These are phyloP conservation scores for Anabacerthia variegaticeps DNA, from an alignment of 2,797 vertebrate genomes.

Conservation along the genomic window DNA sequence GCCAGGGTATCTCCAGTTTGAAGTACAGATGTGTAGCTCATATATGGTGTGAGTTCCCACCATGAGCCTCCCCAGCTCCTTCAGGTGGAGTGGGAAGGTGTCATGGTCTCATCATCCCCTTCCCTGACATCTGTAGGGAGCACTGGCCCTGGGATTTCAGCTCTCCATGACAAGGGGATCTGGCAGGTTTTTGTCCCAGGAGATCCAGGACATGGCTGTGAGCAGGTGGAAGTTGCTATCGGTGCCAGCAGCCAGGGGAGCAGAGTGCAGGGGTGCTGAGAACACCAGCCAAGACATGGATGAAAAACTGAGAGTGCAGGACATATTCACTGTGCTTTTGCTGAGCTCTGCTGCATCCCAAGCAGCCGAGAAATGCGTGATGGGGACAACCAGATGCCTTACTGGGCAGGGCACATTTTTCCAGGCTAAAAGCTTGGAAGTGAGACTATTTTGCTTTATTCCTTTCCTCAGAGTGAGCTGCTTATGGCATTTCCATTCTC, in stretches of 20 bases:
- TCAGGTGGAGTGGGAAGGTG: neutral
- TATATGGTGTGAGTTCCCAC: neutral
- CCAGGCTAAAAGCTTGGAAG: neutral
- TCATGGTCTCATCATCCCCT: accelerated
- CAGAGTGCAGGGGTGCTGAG: neutral
- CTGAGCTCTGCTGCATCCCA: neutral
- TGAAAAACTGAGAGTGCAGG: neutral
- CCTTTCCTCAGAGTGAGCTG: neutral
- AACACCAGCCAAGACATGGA: neutral
- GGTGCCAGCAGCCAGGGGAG: neutral
- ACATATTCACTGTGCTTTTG: neutral
- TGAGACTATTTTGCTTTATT: neutral
- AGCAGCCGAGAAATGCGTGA: neutral
- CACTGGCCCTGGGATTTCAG: neutral
- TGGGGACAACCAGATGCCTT: neutral
- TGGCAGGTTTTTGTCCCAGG: neutral
- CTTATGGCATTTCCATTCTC: neutral
- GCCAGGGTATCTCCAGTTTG: neutral
- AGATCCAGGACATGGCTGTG: neutral
- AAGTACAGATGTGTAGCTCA: neutral
- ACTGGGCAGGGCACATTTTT: neutral
- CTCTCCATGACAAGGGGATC: neutral
- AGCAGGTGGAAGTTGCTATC: neutral
- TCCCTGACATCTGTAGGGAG: neutral
- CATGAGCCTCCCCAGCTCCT: neutral